Conservation (phyloP, 2,888 invertebrate genomes). For the Camponotus fellah region DNA sequence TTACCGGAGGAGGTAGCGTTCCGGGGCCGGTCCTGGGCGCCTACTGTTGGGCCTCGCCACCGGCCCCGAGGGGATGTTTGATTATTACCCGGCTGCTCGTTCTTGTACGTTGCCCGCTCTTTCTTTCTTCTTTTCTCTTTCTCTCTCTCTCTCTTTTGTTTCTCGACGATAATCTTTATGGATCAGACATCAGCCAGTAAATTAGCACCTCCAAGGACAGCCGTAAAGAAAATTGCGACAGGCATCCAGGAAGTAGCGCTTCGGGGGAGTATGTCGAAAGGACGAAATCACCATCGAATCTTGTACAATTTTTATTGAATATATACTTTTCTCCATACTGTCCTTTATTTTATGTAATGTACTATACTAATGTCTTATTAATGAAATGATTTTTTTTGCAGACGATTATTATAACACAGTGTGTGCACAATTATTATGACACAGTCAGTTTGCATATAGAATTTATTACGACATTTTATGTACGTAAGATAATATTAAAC, state of each 20-base stretch:
- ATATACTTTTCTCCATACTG: slow-evolving; percentile 8
- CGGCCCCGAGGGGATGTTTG: slow-evolving; percentile 74
- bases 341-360: background rate
- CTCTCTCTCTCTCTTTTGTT: slow-evolving; percentile 5
- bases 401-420: background rate
- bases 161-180: slow-evolving; percentile 67
- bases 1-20: slow-evolving; percentile 74
- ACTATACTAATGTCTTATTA: background rate
- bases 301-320: slow-evolving; percentile 6
- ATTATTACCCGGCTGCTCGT: slow-evolving; percentile 72
- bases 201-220: slow-evolving; percentile 75
- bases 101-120: slow-evolving; percentile 44
- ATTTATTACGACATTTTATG: background rate
- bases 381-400: background rate
- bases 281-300: slow-evolving; percentile 5
- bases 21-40: slow-evolving; percentile 73
- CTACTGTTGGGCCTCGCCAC: slow-evolving; percentile 72
- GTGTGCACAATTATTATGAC: background rate
- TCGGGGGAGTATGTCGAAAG: slow-evolving; percentile 18
- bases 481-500: background rate
- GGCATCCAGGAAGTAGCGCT: slow-evolving; percentile 50
- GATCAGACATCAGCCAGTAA: slow-evolving; percentile 72
- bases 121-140: background rate
- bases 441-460: background rate
- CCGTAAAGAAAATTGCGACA: slow-evolving; percentile 38